These are phyloP conservation scores for Furcula furcula DNA, from an alignment of 2,888 invertebrate species.

Conservation along the genomic window DNA sequence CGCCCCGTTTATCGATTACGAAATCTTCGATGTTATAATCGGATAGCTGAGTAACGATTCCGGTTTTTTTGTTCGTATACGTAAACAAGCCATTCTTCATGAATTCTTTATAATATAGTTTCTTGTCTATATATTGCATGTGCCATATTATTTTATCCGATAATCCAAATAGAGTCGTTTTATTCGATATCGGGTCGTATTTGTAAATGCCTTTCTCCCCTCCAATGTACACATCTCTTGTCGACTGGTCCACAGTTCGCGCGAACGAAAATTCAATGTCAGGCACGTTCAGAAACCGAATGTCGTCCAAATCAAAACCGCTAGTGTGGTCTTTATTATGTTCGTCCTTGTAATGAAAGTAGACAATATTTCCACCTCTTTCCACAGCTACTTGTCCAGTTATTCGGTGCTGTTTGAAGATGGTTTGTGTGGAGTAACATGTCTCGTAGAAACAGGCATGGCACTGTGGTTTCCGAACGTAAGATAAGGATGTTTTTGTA, in stretches of 20 bases:
- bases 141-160: slow-evolving; percentile 57
- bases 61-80: slow-evolving; percentile 40
- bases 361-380: slow-evolving; percentile 46
- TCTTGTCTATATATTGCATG: slow-evolving; percentile 50
- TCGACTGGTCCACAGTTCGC: slow-evolving; percentile 50
- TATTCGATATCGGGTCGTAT: slow-evolving; percentile 40
- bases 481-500: slow-evolving; percentile 12
- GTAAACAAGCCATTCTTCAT: slow-evolving; percentile 44
- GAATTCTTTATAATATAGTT: slow-evolving; percentile 54
- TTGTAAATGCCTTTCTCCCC: slow-evolving; percentile 51
- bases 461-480: slow-evolving; percentile 32
- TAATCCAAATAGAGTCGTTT: slow-evolving; percentile 37
- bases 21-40: slow-evolving; percentile 59
- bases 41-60: slow-evolving; percentile 35
- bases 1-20: slow-evolving; percentile 49
- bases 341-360: slow-evolving; percentile 54
- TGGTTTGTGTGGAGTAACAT: slow-evolving; percentile 48
- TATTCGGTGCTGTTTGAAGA: slow-evolving; percentile 45
- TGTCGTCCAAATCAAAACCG: slow-evolving; percentile 50
- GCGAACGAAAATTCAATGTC: slow-evolving; percentile 55
- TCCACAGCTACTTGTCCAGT: slow-evolving; percentile 63
- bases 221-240: slow-evolving; percentile 51
- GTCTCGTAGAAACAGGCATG: slow-evolving; percentile 56
- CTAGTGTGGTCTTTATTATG: slow-evolving; percentile 45
- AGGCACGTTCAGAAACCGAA: slow-evolving; percentile 39